Evolutionary conservation across 1,140 invertebrate genomes (phyloP), one percentile per base, ranked within the genome.

Genomic region (Cotesia vestalis): DNA sequence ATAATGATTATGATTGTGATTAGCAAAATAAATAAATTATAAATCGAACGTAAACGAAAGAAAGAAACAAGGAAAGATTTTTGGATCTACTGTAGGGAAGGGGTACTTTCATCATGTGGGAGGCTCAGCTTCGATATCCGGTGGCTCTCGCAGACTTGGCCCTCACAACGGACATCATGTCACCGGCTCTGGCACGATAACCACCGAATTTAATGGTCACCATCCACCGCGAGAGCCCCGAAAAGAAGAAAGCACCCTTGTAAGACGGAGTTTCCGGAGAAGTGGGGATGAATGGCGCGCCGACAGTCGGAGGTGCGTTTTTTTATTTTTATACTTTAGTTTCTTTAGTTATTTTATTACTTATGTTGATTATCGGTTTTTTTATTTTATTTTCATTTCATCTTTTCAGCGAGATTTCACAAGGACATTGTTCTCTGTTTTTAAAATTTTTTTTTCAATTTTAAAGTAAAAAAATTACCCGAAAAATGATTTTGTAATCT

Each of bases 141-240:
- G 79, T 71, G 77, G 74, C 70, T 75, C 77, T 61, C 80, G 76
- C 80, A 81, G 77, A 71, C 78, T 79, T 66, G 78, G 78, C 75
- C 66, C 77, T 73, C 80, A 79, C 73, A 85, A 85, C 76, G 85
- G 84, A 78, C 83, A 83, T 46, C 86, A 86, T 82, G 84, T 84
- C 80, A 87, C 82, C 66, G 35, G 51, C 5, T 9, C 40, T 77
- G 86, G 88, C 72, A 83, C 86, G 77, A 85, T 87, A 82, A 88
- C 88, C 84, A 89, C 88, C 86, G 89, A 89, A 85, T 90, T 89
- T 88, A 90, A 90, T 86, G 85, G 88, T 86, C 85, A 85, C 73
- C 82, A 88, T 88, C 86, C 88, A 88, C 85, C 87, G 83, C 82
- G 85, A 85, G 86, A 88, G 82, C 81, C 82, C 82, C 80, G 89